phyloP scores from a whole-genome alignment of 2,113 vertebrate species.

The Laterallus jamaicensis region DNA sequence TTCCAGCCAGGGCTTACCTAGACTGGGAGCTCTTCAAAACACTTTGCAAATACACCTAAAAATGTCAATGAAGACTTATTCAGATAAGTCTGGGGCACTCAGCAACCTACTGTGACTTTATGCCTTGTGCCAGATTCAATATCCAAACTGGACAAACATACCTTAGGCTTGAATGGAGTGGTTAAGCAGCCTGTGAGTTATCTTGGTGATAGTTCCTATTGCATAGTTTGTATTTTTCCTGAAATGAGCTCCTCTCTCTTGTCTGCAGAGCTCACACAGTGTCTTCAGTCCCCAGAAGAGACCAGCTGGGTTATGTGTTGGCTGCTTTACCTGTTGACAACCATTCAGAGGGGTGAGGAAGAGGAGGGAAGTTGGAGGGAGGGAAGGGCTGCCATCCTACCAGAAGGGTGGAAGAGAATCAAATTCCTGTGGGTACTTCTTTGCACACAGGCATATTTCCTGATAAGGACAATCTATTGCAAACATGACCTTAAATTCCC shows the following conservation, averaged over 20 bases:
- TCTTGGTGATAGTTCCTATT: not conserved
- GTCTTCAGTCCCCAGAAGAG: not conserved
- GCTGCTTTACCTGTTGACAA: not conserved
- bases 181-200: not conserved
- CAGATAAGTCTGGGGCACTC: not conserved
- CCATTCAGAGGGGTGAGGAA: not conserved
- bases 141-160: not conserved
- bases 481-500: not conserved
- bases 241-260: not conserved
- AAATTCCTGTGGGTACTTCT: not conserved
- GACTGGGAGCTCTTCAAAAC: not conserved
- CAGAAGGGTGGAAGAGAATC: not conserved
- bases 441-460: not conserved
- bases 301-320: rapidly evolving
- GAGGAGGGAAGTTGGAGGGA: not conserved
- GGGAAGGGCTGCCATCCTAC: not conserved
- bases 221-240: not conserved
- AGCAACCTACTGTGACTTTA: not conserved
- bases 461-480: not conserved
- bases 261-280: not conserved
- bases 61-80: not conserved
- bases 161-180: not conserved
- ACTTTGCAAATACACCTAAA: not conserved
- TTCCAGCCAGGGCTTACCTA: not conserved
- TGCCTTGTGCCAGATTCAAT: not conserved